A percentile compares a stretch with the other conserved stretches of the same genome.
Conservation (phyloP, 1,140 invertebrate species). For the Zophobas morio region DNA sequence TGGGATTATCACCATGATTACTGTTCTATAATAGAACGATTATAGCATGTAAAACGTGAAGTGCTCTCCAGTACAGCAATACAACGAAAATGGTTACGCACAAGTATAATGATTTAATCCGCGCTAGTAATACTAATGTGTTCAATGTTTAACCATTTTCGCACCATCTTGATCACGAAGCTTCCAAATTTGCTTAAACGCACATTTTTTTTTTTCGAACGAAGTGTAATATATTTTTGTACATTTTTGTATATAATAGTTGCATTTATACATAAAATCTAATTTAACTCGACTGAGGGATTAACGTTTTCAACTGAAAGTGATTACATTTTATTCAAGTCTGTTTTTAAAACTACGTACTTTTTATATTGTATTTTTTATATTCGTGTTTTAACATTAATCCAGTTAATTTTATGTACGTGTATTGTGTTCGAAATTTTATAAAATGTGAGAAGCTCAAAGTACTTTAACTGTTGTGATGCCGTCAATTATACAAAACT, state of each 20-base stretch:
- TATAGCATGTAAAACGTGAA: too few relatives aligned
- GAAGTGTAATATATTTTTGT: slow-evolving; percentile 35
- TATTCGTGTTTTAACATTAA: background rate
- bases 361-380: slow-evolving; percentile 6
- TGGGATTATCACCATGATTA: too few relatives aligned
- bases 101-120: too few relatives aligned
- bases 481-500: slow-evolving; percentile 25
- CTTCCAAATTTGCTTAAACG: slow-evolving; percentile 33
- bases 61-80: too few relatives aligned
- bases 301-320: too few relatives aligned
- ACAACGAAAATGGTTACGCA: too few relatives aligned
- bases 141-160: too few relatives aligned
- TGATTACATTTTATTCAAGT: too few relatives aligned
- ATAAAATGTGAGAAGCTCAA: slow-evolving; percentile 22
- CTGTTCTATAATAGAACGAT: too few relatives aligned
- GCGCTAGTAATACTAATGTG: too few relatives aligned
- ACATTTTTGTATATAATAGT: slow-evolving; percentile 33
- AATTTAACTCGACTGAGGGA: background rate
- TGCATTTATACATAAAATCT: background rate
- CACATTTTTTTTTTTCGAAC: background rate
- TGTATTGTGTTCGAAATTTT: slow-evolving; percentile 17
- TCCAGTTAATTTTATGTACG: slow-evolving; percentile 8
- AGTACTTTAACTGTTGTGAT: slow-evolving; percentile 32
- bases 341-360: background rate
- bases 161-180: slow-evolving; percentile 15